Percentiles rank a stretch among this genome's conserved stretches.
Evolutionary conservation across 2,888 invertebrate genomes (phyloP).

Genomic region (Eugnorisma glareosa): DNA sequence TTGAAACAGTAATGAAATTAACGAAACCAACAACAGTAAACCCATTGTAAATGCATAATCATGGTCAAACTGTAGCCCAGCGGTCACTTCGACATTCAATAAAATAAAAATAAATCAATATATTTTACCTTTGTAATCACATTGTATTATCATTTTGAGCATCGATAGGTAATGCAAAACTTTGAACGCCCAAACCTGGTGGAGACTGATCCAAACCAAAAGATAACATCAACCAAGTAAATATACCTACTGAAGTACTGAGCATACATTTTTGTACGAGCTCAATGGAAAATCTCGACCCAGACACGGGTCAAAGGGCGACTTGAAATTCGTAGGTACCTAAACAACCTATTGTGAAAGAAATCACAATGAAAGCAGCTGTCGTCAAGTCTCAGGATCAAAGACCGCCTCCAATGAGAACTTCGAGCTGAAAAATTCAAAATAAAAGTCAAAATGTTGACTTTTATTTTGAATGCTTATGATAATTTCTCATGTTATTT

Average conservation of each 20-base stretch:
- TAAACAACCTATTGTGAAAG: conserved; percentile 42
- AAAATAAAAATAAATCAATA: conserved; percentile 11
- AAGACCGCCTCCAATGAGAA: conserved; percentile 20
- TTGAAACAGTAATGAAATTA: neutral
- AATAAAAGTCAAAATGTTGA: too few relatives aligned
- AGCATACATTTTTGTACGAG: conserved; percentile 31
- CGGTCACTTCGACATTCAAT: conserved; percentile 30
- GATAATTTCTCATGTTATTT: conserved; percentile 1
- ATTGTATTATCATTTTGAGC: conserved; percentile 7
- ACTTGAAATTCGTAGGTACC: conserved; percentile 34
- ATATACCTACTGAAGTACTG: conserved; percentile 19
- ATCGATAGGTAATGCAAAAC: neutral
- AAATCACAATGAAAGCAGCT: conserved; percentile 45
- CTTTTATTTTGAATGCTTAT: conserved; percentile 8
- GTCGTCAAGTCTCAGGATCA: conserved; percentile 39
- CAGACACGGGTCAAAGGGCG: conserved; percentile 44
- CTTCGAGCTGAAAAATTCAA: neutral
- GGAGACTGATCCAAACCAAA: conserved; percentile 23
- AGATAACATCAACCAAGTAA: conserved; percentile 29
- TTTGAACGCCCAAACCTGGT: conserved; percentile 23
- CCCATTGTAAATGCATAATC: conserved; percentile 29
- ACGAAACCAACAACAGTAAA: conserved; percentile 2
- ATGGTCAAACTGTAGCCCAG: conserved; percentile 5
- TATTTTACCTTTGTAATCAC: conserved; percentile 14
- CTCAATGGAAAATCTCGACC: conserved; percentile 28